These are phyloP conservation scores for Arctocebus calabarensis DNA, from an alignment of 2,797 vertebrate genomes.

Conservation along the genomic window DNA sequence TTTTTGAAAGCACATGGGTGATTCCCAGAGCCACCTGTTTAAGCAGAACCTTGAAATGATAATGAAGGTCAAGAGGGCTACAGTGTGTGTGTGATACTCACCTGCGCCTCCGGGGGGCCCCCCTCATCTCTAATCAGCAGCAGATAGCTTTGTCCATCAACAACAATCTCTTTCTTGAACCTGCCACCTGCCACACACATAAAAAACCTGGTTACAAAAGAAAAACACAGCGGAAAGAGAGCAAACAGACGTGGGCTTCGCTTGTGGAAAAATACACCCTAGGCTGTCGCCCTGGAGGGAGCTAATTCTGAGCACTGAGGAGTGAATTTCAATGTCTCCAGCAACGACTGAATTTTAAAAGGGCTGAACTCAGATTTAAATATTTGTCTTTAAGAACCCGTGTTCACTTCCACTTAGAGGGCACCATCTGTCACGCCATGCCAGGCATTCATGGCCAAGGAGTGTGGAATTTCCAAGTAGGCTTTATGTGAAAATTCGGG, in stretches of 20 bases:
- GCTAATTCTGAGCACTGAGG: not conserved
- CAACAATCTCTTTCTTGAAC: slow-evolving; percentile 98
- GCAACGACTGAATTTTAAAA: not conserved
- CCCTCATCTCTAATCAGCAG: slow-evolving; percentile 98
- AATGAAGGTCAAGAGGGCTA: fast-evolving
- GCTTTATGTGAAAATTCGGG: not conserved
- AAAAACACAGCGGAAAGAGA: not conserved
- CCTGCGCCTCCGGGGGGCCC: slow-evolving; percentile 97
- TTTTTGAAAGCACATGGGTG: no score
- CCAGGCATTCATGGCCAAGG: not conserved
- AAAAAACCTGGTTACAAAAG: slow-evolving; percentile 76
- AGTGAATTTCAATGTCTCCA: not conserved
- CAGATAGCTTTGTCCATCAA: slow-evolving; percentile 97
- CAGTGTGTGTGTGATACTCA: slow-evolving; percentile 81
- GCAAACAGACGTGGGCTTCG: slow-evolving; percentile 86
- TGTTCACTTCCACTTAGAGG: not conserved
- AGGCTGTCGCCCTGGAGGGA: not conserved
- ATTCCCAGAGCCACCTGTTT: fast-evolving
- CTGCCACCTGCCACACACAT: slow-evolving; percentile 93
- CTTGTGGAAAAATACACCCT: slow-evolving; percentile 85
- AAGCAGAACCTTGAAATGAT: fast-evolving
- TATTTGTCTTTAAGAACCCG: not conserved
- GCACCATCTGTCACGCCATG: not conserved
- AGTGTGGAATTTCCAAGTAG: fast-evolving
- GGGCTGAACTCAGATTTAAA: not conserved